Evolutionary conservation across 2,113 vertebrate species (phyloP), one percentile per base, ranked within the genome.

Genomic region (Hucho hucho): DNA sequence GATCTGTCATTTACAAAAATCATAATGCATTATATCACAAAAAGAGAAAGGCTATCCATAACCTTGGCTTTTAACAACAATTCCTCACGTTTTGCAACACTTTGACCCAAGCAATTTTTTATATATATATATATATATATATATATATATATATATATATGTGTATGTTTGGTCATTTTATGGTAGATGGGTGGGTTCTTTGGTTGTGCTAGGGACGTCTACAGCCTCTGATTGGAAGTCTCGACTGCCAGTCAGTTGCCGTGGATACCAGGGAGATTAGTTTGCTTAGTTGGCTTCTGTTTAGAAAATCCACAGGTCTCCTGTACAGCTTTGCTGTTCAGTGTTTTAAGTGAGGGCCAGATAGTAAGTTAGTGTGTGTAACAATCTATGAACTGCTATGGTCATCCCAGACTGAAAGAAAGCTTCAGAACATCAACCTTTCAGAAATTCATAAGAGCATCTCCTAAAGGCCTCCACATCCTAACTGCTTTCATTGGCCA

Each of bases 1-100:
- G 80, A 89, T 90, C 78, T 88, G 78, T 88, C 86, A 88, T 89
- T 89, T 89, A 93, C 88, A 92, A 90, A 91, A 53, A 90, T 88
- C 79, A 90, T 78, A 91, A 89, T 74, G 83, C 81, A 82, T 77
- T 87, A 83, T 86, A 80, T 85, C 79, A 90, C 87, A 89, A 7
- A 32, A 32, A 7, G 87, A 91, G 80, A 91, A 91, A 91, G 85
- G 88, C 81, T 83, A 87, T 83, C 78, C 78, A 83, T 86, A 83
- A 87, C 81, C 88, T 88, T 89, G 84, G 87, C 85, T 89, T 90
- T 85, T 78, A 84, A 81, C 86, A 83, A 81, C 86, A 84, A 18
- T 67, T 7, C 16, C 83, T 83, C 77, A 78, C 76, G 74, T 83
- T 84, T 82, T 64, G 81, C 83, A 83, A 84, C 83, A 84, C 69